These are phyloP conservation scores for Urechis unicinctus DNA, from an alignment of 2,888 invertebrate genomes.

Conservation along the genomic window DNA sequence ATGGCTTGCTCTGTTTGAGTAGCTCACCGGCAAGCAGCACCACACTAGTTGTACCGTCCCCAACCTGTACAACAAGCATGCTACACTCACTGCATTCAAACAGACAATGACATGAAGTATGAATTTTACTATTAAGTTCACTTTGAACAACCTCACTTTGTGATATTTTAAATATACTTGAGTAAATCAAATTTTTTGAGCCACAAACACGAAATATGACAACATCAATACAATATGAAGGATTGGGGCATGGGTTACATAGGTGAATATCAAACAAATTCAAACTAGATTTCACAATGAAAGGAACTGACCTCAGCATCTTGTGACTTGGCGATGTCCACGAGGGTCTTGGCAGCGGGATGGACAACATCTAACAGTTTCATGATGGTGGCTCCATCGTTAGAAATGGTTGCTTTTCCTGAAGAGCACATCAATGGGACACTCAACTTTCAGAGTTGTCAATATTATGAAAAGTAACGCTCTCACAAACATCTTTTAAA, in stretches of 20 bases:
- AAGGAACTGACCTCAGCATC: slow-evolving; percentile 76
- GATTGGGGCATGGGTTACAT: too few species aligned
- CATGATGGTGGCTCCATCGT: slow-evolving; percentile 98
- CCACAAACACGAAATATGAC: too few species aligned
- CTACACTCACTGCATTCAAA: background rate
- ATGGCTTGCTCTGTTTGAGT: slow-evolving; percentile 87
- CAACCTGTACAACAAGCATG: slow-evolving; percentile 68
- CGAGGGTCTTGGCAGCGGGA: slow-evolving; percentile 94
- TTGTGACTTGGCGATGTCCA: slow-evolving; percentile 98
- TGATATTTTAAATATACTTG: too few species aligned
- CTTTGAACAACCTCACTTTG: too few species aligned
- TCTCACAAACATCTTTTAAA: background rate
- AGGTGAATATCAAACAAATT: too few species aligned
- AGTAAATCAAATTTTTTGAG: too few species aligned
- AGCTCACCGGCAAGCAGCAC: slow-evolving; percentile 93
- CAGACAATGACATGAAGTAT: too few species aligned
- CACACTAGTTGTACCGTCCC: slow-evolving; percentile 97
- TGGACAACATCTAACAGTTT: slow-evolving; percentile 96
- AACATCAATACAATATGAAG: too few species aligned
- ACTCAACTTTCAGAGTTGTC: background rate
- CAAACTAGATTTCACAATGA: too few species aligned
- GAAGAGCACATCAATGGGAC: slow-evolving; percentile 3
- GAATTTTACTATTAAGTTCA: too few species aligned
- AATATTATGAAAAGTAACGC: background rate
- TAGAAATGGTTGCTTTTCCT: slow-evolving; percentile 89